A percentile compares a stretch with the other conserved stretches of the same genome.
Conservation (phyloP, 2,113 vertebrate species). For the Grantiella picta region DNA sequence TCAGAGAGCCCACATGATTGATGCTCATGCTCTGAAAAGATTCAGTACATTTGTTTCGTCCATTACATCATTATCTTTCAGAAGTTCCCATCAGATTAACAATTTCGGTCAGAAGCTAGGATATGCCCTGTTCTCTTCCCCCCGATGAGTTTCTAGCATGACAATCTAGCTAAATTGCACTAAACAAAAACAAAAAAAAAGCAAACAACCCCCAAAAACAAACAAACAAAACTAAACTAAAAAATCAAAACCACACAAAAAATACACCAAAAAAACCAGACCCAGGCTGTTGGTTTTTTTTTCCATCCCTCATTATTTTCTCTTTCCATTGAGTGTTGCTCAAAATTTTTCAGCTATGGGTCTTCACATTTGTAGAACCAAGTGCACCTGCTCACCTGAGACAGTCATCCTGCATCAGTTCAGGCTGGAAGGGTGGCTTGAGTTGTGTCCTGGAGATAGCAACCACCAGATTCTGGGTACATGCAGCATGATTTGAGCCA, state of each 20-base stretch:
- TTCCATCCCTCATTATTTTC: not conserved
- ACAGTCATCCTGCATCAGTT: not conserved
- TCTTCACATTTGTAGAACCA: not conserved
- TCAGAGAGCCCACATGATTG: slow-evolving; percentile 32
- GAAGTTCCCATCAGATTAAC: not conserved
- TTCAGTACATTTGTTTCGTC: not conserved
- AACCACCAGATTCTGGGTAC: not conserved
- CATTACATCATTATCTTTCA: not conserved
- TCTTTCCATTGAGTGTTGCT: not conserved
- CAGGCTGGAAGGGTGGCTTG: not conserved
- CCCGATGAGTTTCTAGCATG: not conserved
- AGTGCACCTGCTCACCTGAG: not conserved
- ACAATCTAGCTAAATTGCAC: not conserved
- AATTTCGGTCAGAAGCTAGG: not conserved
- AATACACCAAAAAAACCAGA: not conserved
- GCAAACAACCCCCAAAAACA: not conserved
- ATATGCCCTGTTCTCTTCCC: not conserved
- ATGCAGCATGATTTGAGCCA: not conserved
- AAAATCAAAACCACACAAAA: not conserved
- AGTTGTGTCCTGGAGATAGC: not conserved
- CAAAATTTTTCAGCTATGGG: not conserved
- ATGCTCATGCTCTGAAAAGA: not conserved
- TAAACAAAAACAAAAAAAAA: not conserved
- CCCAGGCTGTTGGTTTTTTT: not conserved
- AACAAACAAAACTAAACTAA: not conserved